phyloP scores from a whole-genome alignment of 2,113 vertebrate genomes.

The Choloepus hoffmanni region DNA sequence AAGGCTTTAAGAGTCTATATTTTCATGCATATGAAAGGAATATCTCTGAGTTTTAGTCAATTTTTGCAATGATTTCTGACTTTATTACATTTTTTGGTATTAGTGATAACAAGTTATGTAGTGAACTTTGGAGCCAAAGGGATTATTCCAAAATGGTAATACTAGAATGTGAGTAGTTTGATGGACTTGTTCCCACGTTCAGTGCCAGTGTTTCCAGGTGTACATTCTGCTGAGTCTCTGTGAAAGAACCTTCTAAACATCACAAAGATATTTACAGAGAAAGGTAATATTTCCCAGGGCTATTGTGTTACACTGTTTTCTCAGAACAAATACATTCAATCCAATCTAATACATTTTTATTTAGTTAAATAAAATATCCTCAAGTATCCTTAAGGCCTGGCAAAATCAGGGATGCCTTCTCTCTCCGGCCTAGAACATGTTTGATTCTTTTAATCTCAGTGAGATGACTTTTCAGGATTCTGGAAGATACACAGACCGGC shows the following conservation, averaged over 20 bases:
- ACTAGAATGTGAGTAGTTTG: not conserved
- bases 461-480: not conserved
- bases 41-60: not conserved
- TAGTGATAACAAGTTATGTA: slow-evolving; percentile 23
- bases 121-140: slow-evolving; percentile 39
- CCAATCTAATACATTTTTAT: not conserved
- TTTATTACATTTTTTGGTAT: not conserved
- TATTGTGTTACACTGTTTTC: not conserved
- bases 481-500: not conserved
- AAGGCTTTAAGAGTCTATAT: not conserved
- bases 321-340: not conserved
- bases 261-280: not conserved
- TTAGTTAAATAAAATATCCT: not conserved
- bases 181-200: not conserved
- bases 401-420: not conserved
- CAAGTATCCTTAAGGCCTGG: not conserved
- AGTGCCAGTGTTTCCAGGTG: slow-evolving; percentile 34
- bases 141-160: slow-evolving; percentile 31
- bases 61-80: not conserved
- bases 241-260: slow-evolving; percentile 40
- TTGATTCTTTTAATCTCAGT: not conserved
- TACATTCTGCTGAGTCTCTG: not conserved
- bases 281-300: not conserved
- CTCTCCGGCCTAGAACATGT: not conserved
- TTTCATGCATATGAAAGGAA: not conserved